A percentile compares a stretch with the other conserved stretches of the same genome.
Evolutionary conservation across 2,113 vertebrate species (phyloP).

Genomic region (Rhagologus leucostigma): DNA sequence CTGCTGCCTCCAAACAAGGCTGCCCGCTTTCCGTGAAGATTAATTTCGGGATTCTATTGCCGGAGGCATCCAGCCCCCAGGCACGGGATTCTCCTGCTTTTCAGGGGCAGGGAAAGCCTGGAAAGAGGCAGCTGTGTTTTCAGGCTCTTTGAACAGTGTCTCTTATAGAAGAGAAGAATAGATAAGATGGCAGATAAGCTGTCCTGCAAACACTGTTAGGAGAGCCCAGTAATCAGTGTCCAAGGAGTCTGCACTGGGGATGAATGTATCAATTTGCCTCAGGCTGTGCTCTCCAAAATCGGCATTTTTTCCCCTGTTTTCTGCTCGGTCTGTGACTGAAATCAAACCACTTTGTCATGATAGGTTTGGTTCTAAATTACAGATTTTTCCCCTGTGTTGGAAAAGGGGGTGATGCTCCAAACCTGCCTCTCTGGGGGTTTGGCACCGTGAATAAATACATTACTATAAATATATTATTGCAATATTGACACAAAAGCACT

Average conservation of each 20-base stretch:
- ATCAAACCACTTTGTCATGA: conserved; percentile 15
- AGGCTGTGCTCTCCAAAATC: conserved; percentile 51
- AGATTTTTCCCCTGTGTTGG: not conserved
- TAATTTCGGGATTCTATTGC: conserved; percentile 73
- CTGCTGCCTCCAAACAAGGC: conserved; percentile 59
- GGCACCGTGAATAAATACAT: not conserved
- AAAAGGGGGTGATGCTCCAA: not conserved
- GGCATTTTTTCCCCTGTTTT: not conserved
- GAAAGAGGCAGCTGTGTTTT: conserved; percentile 73
- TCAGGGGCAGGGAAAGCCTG: conserved; percentile 62
- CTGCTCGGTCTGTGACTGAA: not conserved
- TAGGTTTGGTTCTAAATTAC: not conserved
- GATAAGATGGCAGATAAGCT: conserved; percentile 74
- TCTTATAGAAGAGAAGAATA: conserved; percentile 66
- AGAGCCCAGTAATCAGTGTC: conserved; percentile 61
- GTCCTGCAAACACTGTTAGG: conserved; percentile 73
- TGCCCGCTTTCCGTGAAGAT: conserved; percentile 63
- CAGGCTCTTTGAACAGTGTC: conserved; percentile 68
- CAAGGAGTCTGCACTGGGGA: conserved; percentile 40
- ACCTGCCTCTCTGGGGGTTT: not conserved
- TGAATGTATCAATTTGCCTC: conserved; percentile 74
- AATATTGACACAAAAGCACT: not conserved
- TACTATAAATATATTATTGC: not conserved
- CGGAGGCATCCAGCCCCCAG: conserved; percentile 10
- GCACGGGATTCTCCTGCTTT: conserved; percentile 60